Conservation (phyloP, 2,113 vertebrate genomes). For the Setophaga petechia region DNA sequence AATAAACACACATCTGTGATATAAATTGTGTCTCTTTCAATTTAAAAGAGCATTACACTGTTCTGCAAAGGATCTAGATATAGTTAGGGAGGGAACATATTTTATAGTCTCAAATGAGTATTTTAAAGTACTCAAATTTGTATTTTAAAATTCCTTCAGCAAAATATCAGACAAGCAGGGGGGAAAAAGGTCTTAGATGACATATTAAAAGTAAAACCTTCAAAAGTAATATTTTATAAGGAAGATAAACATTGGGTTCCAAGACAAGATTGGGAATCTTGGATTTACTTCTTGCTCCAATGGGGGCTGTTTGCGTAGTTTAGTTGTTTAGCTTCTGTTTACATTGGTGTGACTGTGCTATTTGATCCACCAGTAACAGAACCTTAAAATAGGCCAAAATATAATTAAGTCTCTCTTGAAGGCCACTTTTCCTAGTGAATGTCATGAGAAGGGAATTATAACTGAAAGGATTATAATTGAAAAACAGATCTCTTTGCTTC, state of each 20-base stretch:
- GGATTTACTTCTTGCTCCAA: neutral
- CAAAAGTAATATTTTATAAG: neutral
- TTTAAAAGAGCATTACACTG: neutral
- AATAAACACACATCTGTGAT: neutral
- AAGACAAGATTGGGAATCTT: neutral
- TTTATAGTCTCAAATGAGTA: neutral
- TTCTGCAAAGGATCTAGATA: neutral
- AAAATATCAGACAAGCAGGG: fast-evolving
- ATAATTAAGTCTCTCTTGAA: neutral
- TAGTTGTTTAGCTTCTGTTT: neutral
- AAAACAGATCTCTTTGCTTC: neutral
- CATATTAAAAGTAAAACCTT: neutral
- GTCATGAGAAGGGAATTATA: neutral
- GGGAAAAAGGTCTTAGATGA: fast-evolving
- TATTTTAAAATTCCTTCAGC: neutral
- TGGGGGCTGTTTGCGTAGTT: neutral
- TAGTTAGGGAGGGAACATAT: neutral
- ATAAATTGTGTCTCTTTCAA: neutral
- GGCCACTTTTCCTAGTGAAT: neutral
- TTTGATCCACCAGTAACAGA: neutral
- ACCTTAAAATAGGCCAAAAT: neutral
- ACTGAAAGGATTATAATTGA: neutral
- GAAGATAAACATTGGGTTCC: neutral
- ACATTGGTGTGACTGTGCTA: fast-evolving
- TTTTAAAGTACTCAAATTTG: neutral